Evolutionary conservation across 1,140 invertebrate species (phyloP), one percentile per base, ranked within the genome.

Genomic region (Odontomachus brunneus): DNA sequence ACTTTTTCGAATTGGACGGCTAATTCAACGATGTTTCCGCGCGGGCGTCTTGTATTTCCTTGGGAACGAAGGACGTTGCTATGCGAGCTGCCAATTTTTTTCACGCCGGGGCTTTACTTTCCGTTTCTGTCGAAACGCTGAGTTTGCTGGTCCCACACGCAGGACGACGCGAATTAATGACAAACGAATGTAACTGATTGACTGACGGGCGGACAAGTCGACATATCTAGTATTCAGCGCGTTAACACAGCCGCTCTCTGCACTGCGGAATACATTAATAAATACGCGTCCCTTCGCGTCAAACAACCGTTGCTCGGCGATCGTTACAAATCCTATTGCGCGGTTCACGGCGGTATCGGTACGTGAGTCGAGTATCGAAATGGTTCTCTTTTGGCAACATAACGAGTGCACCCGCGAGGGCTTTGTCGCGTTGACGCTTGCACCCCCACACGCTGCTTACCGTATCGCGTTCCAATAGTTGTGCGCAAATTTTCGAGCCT

Each of bases 371-470:
- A 38, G 19, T 38, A 44, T 38, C 48, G 22, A 75, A 75, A 83
- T 76, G 57, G 55, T 66, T 83, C 49, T 22, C 71, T 75, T 44
- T 82, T 78, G 81, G 51, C 44, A 19, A 59, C 33, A 24, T 80
- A 80, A 80, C 57, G 75, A 69, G 51, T 51, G 75, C 67, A 17
- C 44, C 69, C 55, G 78, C 78, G 57, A 67, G 24, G 67, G n/a
- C 44, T 82, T 74, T 49, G 78, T 74, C 48, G 19, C 51, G 51
- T 71, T 80, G 33, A 71, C 75, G 26, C 26, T n/a, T 19, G 66
- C 74, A 66, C 66, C 73, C 14, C 38, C 22, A 51, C 3, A 33
- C 51, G 55, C 69, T 69, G 75, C 63, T 78, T 69, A 44, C 51
- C 65, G 29, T 33, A 38, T 76, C 19, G 22, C 26, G 17, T 22